Base-by-base conservation (phyloP, 2,888 invertebrate genomes). In the Xestoiulus laeticollis region DNA sequence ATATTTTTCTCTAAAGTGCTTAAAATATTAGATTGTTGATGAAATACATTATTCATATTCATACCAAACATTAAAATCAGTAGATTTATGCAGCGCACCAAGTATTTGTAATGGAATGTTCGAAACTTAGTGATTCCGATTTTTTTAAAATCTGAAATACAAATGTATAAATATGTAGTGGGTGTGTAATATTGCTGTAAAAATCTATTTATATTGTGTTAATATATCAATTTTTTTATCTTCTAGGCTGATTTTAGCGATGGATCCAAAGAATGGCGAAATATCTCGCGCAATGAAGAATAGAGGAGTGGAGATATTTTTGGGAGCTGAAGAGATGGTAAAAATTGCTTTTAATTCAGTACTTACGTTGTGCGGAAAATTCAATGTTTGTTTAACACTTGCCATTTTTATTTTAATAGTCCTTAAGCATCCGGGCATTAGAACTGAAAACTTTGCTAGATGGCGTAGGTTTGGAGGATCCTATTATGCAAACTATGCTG, bases 261-360 rank as follows among this genome's bases (percentile, higher is more conserved):
- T 99, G 95, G 97, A 99, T 92, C 97, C 99, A 0, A 95, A 95
- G 91, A 95, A 96, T 92, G 99, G 99, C 0, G 98, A 98, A 92
- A 96, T 99, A 89, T 99, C 99, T 0, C 94, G 97, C 90, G 99
- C 99, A 0, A 99, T 99, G 99, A 94, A 99, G 89, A 99, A 99
- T 92, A 94, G 99, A 91, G 98, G 99, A 3, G 95, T 99, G 0
- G 99, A 99, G 93, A 95, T 99, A 90, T 96, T 92, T 91, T 91
- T 96, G 88, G 91, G 93, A 26, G 89, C 89, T 19, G 88, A 90
- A 44, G 59, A 68, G 59, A 87, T 68, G 33, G 87, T 82, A 78
- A 26, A 8, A 10, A 85, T 38, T 16, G 30, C 3, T 12, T 89
- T 89, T 87, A 86, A 89, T 53, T 33, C 32, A 83, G 22, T 87